Conservation (phyloP, 2,113 vertebrate genomes). For the Bos indicus region DNA sequence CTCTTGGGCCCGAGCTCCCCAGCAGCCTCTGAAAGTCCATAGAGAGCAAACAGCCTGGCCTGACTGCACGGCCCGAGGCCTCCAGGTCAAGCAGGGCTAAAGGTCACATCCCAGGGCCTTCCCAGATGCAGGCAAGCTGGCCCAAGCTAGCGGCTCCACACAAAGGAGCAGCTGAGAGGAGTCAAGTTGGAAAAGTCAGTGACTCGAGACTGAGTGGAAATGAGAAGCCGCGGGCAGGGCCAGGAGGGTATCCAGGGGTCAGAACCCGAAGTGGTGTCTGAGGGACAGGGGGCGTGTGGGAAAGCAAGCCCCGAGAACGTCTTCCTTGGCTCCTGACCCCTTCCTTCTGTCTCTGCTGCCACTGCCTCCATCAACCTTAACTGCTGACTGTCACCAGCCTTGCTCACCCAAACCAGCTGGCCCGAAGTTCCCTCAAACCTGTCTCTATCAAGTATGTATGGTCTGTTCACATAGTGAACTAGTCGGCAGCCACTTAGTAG, state of each 20-base stretch:
- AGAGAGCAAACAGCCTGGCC: background rate
- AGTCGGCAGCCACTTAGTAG: background rate
- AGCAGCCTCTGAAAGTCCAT: background rate
- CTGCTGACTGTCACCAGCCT: background rate
- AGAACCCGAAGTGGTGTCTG: background rate
- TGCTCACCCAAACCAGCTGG: background rate
- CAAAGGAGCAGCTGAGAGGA: constrained; percentile 64
- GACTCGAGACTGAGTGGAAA: constrained; percentile 40
- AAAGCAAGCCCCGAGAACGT: background rate
- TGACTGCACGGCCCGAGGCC: constrained; percentile 53
- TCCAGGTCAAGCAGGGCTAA: constrained; percentile 56
- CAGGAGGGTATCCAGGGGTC: fast-evolving
- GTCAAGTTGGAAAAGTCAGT: constrained; percentile 77
- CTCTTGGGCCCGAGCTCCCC: constrained; percentile 29
- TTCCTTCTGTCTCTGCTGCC: background rate
- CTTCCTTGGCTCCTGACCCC: background rate
- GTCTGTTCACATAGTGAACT: background rate
- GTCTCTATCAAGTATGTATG: background rate
- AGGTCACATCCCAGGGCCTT: constrained; percentile 40
- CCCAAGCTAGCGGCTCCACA: constrained; percentile 64
- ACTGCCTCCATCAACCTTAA: background rate
- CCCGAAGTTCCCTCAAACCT: background rate
- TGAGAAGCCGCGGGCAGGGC: background rate
- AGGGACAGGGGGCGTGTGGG: background rate
- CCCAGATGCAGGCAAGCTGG: constrained; percentile 22